Evolutionary conservation across 2,797 vertebrate species (phyloP), one percentile per base, ranked within the genome.

Genomic region (Myotis pilosus): DNA sequence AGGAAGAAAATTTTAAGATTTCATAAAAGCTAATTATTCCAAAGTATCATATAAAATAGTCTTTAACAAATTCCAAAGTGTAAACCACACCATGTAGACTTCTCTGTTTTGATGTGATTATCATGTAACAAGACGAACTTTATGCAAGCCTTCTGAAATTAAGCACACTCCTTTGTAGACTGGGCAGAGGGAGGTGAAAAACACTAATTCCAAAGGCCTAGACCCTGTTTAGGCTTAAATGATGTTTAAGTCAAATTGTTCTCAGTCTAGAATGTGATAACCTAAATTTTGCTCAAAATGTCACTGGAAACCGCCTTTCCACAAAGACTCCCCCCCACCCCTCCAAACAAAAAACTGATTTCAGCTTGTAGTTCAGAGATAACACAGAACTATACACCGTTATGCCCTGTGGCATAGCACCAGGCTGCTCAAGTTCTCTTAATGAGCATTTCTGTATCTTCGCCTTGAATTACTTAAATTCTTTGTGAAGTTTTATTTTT

Each of bases 211-310:
- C 66, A 25, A 79, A 72, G n/a, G 13, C 20, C 90, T 41, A n/a
- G 33, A 20, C 1, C 13, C 41, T 57, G 16, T 44, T 81, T 6
- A 19, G 17, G 49, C 25, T 60, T 51, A 53, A 76, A 30, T 17
- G 22, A 17, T 38, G 44, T 64, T 64, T 23, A 75, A 64, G 6
- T 62, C 16, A 71, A 60, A 66, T 12, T 57, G 78, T 85, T 57
- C 71, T 86, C 55, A 62, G 22, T 17, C 89, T 80, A 84, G 64
- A 91, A 87, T 60, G 6, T 47, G 20, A 78, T 23, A 62, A 64
- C 19, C 68, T 87, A 68, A 53, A 68, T 79, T 82, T 51, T 94
- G n/a, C 85, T 60, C 87, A 15, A 80, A 83, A 80, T 66, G 22
- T 49, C 66, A 80, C 49, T 62, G 44, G 49, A 51, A 93, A 49